These are phyloP conservation scores for Nomada flava DNA, from an alignment of 2,888 invertebrate species.

Conservation along the genomic window DNA sequence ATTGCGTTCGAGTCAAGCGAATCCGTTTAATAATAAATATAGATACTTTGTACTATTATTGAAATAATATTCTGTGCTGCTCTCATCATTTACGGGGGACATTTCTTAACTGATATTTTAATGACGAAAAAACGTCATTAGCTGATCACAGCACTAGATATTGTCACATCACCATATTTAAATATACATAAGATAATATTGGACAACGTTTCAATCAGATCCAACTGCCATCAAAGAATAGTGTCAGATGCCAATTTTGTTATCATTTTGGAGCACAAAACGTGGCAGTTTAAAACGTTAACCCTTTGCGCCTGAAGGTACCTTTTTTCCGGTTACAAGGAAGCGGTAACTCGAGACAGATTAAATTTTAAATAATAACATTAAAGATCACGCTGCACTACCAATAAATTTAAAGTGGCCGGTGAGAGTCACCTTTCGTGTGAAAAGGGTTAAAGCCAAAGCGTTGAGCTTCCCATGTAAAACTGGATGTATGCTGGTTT, in stretches of 20 bases:
- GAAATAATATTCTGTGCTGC: constrained; percentile 45
- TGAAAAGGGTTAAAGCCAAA: constrained; percentile 40
- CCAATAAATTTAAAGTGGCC: no score
- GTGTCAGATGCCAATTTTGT: constrained; percentile 58
- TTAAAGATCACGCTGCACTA: no score
- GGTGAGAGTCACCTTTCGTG: no score
- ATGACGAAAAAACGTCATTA: constrained; percentile 58
- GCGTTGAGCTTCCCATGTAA: constrained; percentile 40
- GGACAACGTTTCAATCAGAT: constrained; percentile 62
- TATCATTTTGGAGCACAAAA: constrained; percentile 67
- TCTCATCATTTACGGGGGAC: constrained; percentile 33
- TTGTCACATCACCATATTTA: constrained; percentile 76
- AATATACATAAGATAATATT: constrained; percentile 68
- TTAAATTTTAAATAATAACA: no score
- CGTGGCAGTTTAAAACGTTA: constrained; percentile 72
- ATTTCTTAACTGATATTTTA: constrained; percentile 42
- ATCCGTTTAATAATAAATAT: constrained; percentile 6
- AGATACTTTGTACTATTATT: constrained; percentile 2
- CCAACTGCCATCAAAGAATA: constrained; percentile 62
- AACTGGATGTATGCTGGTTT: constrained; percentile 42
- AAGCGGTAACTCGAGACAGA: no score
- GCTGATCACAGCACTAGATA: constrained; percentile 77
- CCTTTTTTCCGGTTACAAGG: no score
- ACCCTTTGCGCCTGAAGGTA: no score
- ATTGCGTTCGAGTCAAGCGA: constrained; percentile 42